Evolutionary conservation across 2,888 invertebrate species (phyloP).

Genomic region (Mythimna impura): DNA sequence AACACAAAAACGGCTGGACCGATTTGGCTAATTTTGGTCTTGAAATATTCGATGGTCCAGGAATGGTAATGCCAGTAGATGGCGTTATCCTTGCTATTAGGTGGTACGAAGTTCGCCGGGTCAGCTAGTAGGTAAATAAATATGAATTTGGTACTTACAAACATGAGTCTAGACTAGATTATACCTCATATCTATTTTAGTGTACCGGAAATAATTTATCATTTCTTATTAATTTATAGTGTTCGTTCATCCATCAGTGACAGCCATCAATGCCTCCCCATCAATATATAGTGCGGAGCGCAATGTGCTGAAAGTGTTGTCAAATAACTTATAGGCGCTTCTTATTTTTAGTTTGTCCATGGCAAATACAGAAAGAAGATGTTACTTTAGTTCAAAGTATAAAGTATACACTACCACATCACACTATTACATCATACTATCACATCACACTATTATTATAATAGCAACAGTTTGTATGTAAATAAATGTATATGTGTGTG

Average conservation of each 20-base stretch:
- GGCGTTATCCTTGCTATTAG: too few relatives aligned
- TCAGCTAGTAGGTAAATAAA: not conserved
- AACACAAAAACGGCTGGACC: too few relatives aligned
- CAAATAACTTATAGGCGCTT: not conserved
- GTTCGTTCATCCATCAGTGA: slow-evolving; percentile 17
- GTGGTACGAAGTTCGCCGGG: too few relatives aligned
- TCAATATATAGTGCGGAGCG: slow-evolving; percentile 19
- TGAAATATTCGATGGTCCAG: too few relatives aligned
- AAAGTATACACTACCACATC: too few relatives aligned
- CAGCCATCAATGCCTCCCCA: slow-evolving; percentile 7
- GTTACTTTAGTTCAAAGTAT: not conserved
- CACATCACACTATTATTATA: too few relatives aligned
- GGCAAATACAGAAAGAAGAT: not conserved
- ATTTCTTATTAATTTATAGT: slow-evolving; percentile 13
- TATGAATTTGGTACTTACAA: not conserved
- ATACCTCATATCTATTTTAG: slow-evolving; percentile 7
- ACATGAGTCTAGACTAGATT: not conserved
- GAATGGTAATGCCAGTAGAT: too few relatives aligned
- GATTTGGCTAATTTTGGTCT: too few relatives aligned
- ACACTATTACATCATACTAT: too few relatives aligned
- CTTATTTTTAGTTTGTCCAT: not conserved
- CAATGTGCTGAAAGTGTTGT: slow-evolving; percentile 24
- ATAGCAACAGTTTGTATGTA: too few relatives aligned
- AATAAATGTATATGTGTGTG: too few relatives aligned
- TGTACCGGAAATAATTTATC: slow-evolving; percentile 21